phyloP scores from a whole-genome alignment of 37 sponge, comb jelly and placozoan genomes.

The Beroe forskalii region DNA sequence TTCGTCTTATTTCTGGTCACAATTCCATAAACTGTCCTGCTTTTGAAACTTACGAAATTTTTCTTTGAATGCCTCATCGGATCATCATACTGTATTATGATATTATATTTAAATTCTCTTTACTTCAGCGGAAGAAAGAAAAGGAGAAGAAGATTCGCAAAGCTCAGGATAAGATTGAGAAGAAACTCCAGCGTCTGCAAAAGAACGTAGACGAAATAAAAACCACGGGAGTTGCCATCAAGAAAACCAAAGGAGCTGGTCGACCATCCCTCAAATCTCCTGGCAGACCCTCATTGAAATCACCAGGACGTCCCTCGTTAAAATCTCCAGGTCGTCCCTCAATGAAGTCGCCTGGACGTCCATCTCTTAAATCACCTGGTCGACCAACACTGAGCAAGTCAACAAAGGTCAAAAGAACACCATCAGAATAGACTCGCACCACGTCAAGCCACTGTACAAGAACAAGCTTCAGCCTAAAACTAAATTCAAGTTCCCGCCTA shows the following conservation, averaged over 20 bases:
- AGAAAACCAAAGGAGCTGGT: conserved; percentile 1
- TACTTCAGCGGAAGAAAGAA: conserved; percentile 55
- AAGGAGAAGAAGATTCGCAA: conserved; percentile 56
- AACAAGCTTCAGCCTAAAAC: conserved; percentile 49
- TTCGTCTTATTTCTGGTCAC: no score
- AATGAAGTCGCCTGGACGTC: conserved; percentile 17
- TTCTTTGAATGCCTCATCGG: no score
- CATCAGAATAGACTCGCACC: conserved; percentile 31
- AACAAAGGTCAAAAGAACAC: conserved; percentile 19
- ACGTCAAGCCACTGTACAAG: conserved; percentile 11
- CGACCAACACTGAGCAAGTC: neutral
- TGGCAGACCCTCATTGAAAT: neutral
- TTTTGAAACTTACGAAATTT: neutral
- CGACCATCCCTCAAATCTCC: neutral
- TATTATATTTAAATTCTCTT: no score
- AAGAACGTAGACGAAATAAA: conserved; percentile 45
- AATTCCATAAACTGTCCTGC: no score
- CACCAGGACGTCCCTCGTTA: neutral
- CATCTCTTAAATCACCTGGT: neutral
- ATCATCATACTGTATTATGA: no score
- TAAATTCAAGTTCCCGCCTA: conserved; percentile 54
- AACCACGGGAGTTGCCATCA: neutral
- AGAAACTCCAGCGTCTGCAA: conserved; percentile 32
- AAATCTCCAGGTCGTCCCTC: conserved; percentile 29
- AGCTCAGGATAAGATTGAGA: conserved; percentile 57